Conservation (phyloP, 1,140 invertebrate genomes). For the Cyrtorhinus lividipennis region DNA sequence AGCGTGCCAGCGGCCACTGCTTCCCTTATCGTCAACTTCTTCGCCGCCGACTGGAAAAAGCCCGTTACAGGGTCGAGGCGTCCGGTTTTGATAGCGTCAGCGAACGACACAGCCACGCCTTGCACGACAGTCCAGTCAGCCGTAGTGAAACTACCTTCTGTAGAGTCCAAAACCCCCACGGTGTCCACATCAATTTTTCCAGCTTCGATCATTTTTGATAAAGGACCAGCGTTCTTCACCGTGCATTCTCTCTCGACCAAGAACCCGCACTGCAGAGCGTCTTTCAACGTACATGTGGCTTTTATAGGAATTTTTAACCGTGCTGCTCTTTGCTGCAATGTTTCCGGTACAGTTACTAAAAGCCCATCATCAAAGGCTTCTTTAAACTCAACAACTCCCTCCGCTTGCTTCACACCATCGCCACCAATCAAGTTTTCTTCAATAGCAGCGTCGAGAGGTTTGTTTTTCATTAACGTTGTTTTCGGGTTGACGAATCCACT, state of each 20-base stretch:
- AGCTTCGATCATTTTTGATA: constrained; percentile 52
- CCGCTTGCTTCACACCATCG: constrained; percentile 38
- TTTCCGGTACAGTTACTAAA: constrained; percentile 34
- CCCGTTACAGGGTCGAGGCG: constrained; percentile 54
- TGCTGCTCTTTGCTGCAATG: neutral
- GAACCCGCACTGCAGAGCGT: constrained; percentile 60
- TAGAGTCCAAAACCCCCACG: constrained; percentile 49
- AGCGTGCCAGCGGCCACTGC: constrained; percentile 66
- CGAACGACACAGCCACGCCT: constrained; percentile 41
- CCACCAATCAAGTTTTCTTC: constrained; percentile 53
- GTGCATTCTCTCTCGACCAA: constrained; percentile 59
- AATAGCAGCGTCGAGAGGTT: constrained; percentile 57
- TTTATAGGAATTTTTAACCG: neutral
- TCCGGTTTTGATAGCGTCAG: constrained; percentile 56
- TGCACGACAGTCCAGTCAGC: neutral
- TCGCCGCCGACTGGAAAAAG: constrained; percentile 57
- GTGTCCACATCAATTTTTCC: constrained; percentile 52
- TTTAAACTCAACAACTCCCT: constrained; percentile 32
- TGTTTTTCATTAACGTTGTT: constrained; percentile 61
- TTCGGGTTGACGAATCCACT: constrained; percentile 57
- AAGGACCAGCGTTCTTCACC: constrained; percentile 61
- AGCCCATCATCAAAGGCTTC: constrained; percentile 32
- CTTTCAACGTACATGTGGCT: constrained; percentile 51
- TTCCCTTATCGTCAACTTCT: constrained; percentile 65
- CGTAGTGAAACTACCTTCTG: constrained; percentile 22